Percentiles rank a stretch among this genome's conserved stretches.
These are phyloP conservation scores for Euplexia lucipara DNA, from an alignment of 2,888 invertebrate species.

Conservation along the genomic window DNA sequence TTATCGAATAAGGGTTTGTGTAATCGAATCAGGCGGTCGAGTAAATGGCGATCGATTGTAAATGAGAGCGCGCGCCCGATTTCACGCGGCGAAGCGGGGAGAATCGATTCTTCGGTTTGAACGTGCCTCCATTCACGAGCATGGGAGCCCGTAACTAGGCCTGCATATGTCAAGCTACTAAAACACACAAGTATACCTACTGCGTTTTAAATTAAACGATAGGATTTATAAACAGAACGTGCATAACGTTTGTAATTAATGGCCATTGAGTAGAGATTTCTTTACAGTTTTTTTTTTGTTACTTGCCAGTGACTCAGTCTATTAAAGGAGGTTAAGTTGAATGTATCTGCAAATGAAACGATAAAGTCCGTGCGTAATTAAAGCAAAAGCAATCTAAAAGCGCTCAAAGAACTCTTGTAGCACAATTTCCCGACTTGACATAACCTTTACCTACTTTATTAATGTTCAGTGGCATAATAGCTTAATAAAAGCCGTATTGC, in stretches of 20 bases:
- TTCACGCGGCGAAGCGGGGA: conserved; percentile 85
- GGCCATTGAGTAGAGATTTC: conserved; percentile 31
- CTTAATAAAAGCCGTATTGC: conserved; percentile 76
- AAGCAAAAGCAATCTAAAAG: conserved; percentile 9
- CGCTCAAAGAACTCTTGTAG: background rate
- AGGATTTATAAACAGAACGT: conserved; percentile 32
- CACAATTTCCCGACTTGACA: conserved; percentile 17
- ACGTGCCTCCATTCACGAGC: conserved; percentile 77
- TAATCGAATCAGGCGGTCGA: conserved; percentile 82
- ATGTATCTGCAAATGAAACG: conserved; percentile 14
- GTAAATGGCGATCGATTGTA: conserved; percentile 81
- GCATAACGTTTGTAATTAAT: conserved; percentile 37
- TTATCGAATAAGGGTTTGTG: conserved; percentile 75
- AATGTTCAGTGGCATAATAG: conserved; percentile 70
- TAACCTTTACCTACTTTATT: conserved; percentile 54
- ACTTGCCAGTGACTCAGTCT: conserved; percentile 24
- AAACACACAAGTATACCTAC: conserved; percentile 46
- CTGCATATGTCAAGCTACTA: conserved; percentile 52
- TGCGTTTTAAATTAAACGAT: conserved; percentile 48
- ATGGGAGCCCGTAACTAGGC: conserved; percentile 68
- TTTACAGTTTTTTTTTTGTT: conserved; percentile 33
- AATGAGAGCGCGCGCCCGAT: conserved; percentile 84
- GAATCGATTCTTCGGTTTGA: conserved; percentile 83
- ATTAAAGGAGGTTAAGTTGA: conserved; percentile 18
- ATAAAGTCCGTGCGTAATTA: conserved; percentile 1